These are phyloP conservation scores for Cyanoliseus patagonus DNA, from an alignment of 2,113 vertebrate genomes.

Conservation along the genomic window DNA sequence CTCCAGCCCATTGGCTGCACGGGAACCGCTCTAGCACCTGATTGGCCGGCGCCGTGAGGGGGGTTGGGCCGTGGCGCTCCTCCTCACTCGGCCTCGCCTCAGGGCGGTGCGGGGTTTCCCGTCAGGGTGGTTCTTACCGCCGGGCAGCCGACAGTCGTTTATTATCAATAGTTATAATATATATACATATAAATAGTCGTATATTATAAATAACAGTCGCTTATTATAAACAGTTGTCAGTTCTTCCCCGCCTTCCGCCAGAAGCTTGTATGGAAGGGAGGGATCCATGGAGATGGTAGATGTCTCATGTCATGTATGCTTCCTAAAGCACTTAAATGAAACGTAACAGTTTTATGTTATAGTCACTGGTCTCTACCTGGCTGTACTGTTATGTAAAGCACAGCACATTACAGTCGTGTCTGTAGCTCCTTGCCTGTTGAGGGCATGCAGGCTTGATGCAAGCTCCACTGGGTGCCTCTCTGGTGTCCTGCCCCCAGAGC, in stretches of 20 bases:
- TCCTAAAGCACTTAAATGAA: not conserved
- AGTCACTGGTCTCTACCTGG: not conserved
- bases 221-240: not conserved
- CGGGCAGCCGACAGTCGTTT: rapidly evolving
- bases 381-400: not conserved
- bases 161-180: too few relatives aligned
- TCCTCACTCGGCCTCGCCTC: not conserved
- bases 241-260: not conserved
- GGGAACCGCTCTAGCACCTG: not conserved
- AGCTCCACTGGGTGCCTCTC: not conserved
- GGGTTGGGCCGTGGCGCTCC: not conserved
- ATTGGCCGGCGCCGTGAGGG: not conserved
- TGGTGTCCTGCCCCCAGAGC: not conserved
- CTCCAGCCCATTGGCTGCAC: not conserved
- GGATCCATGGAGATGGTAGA: rapidly evolving
- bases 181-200: too few relatives aligned
- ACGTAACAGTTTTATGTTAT: rapidly evolving
- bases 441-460: too few relatives aligned
- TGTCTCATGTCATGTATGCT: not conserved
- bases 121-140: too few relatives aligned
- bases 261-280: not conserved
- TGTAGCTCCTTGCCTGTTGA: not conserved
- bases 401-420: not conserved
- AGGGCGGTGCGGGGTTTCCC: not conserved
- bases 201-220: not conserved